Evolutionary conservation across 2,113 vertebrate species (phyloP).

Genomic region (Vimba vimba): DNA sequence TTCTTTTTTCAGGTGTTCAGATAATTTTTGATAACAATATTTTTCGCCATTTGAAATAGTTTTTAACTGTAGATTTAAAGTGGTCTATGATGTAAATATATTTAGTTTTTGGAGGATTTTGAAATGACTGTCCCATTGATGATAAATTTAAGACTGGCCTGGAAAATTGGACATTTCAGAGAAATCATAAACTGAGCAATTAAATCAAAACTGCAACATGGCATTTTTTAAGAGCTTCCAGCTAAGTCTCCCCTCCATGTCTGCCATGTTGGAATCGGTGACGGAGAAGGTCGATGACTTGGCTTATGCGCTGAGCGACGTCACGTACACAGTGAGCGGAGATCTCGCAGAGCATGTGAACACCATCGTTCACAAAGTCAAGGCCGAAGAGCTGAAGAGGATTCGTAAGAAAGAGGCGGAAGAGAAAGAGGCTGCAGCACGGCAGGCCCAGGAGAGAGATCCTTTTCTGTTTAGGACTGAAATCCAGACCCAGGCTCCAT

Average conservation of each 20-base stretch:
- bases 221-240: conserved; percentile 91
- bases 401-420: conserved; percentile 42
- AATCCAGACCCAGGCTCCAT: conserved; percentile 21
- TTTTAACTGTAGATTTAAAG: background rate
- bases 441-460: conserved; percentile 32
- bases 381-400: conserved; percentile 73
- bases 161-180: background rate
- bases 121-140: background rate
- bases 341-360: conserved; percentile 89
- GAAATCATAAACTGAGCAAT: background rate
- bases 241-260: conserved; percentile 82
- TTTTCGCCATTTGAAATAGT: background rate
- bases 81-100: background rate
- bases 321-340: conserved; percentile 81
- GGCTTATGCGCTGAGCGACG: conserved; percentile 83
- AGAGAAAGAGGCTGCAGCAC: conserved; percentile 47
- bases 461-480: background rate
- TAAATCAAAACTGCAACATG: conserved; percentile 71
- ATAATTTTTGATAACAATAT: background rate
- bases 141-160: background rate
- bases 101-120: background rate
- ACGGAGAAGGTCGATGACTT: conserved; percentile 86
- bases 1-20: background rate
- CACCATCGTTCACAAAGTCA: conserved; percentile 82
- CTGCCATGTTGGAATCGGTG: conserved; percentile 85